phyloP scores from a whole-genome alignment of 2,797 vertebrate genomes.

The Adrianichthys oophorus region DNA sequence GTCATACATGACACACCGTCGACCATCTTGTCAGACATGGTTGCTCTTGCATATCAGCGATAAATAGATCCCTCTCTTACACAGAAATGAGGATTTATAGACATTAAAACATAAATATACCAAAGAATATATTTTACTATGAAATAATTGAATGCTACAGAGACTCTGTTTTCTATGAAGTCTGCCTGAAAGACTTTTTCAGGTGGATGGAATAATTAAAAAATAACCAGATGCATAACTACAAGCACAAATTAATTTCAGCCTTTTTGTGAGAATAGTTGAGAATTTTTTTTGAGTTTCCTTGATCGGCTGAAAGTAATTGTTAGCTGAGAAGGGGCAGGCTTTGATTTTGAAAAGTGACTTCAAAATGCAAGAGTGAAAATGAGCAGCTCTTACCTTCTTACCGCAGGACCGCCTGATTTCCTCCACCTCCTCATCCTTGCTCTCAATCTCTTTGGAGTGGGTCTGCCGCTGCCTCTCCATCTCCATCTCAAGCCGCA shows the following conservation, averaged over 20 bases:
- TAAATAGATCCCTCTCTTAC: slow-evolving; percentile 15
- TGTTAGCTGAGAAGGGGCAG: slow-evolving; percentile 3
- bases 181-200: background rate
- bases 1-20: slow-evolving; percentile 40
- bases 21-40: slow-evolving; percentile 32
- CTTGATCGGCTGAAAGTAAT: slow-evolving; percentile 9
- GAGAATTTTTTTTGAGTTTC: slow-evolving; percentile 2
- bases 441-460: slow-evolving; percentile 92
- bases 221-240: slow-evolving; percentile 2
- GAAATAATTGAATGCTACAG: background rate
- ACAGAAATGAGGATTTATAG: slow-evolving; percentile 2
- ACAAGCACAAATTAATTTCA: background rate
- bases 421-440: slow-evolving; percentile 97
- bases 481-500: slow-evolving; percentile 98
- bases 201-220: background rate
- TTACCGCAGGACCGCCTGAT: slow-evolving; percentile 94
- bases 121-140: too few species aligned
- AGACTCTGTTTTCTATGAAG: background rate
- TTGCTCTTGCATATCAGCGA: slow-evolving; percentile 39
- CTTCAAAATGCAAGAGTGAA: slow-evolving; percentile 6
- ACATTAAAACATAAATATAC: too few species aligned
- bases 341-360: slow-evolving; percentile 2
- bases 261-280: slow-evolving; percentile 6
- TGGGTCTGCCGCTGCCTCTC: slow-evolving; percentile 92
- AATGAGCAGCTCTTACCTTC: slow-evolving; percentile 81